Base-by-base conservation (phyloP, 2,113 vertebrate species). In the Poicephalus meyeri region DNA sequence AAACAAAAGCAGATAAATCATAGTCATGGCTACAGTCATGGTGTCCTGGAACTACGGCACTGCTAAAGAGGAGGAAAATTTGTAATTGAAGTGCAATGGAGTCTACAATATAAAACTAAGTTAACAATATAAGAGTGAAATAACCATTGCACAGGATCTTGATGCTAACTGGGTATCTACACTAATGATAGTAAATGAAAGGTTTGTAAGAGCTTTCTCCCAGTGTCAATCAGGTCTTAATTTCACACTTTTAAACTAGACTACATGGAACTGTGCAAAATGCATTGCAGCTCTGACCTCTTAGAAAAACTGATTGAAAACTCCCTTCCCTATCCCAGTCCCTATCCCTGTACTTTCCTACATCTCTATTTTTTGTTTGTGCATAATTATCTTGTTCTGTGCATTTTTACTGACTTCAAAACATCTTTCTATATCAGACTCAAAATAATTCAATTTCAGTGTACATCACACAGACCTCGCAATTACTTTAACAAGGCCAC, bases 1-100 rank as follows among this genome's bases (percentile, higher is more conserved):
- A 96, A 70, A 46, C 89, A 80, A 91, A 96, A 90, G 29, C 24
- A 91, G 26, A 95, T 94, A 93, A 96, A 96, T 97, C 74, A 92
- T 37, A 83, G 42, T 96, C 96, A 88, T 46, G 86, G 41, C n/a
- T 95, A 86, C 17, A 90, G 58, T 95, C 50, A 95, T 4, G 8
- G 19, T 80, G 42, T 80, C 68, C 87, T 71, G 66, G 21, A 55
- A 64, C 52, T 86, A 41, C n/a, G n/a, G 47, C 41, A 37, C 18
- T 56, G 61, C 42, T 85, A 26, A 63, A 49, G 41, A 66, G 72
- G n/a, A 74, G 16, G 29, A 47, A 41, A 81, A 47, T 44, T 70
- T 64, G 29, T 65, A 52, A 44, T 21, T 46, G 28, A 52, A 52
- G 16, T 29, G 26, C 31, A 42, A 9, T n/a, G 28, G 44, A 44